phyloP scores from a whole-genome alignment of 2,797 vertebrate species.

The Acanthis flammea region DNA sequence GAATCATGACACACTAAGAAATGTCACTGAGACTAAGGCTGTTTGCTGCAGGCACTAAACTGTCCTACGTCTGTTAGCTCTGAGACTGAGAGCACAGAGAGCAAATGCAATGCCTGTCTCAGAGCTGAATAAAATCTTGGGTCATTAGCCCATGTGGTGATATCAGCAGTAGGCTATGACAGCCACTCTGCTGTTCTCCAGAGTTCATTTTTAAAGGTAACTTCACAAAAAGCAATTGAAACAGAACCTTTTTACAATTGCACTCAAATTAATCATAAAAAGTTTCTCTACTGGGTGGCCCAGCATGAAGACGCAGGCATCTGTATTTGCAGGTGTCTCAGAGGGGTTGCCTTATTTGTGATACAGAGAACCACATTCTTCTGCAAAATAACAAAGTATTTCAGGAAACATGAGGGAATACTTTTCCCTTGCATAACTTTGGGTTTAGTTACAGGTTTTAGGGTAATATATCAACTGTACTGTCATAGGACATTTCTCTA shows the following conservation, averaged over 20 bases:
- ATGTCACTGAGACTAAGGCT: background rate
- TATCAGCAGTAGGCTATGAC: background rate
- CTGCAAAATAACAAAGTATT: background rate
- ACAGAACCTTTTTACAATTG: background rate
- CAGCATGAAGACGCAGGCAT: background rate
- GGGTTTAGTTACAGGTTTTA: background rate
- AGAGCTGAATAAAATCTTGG: background rate
- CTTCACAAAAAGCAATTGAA: background rate
- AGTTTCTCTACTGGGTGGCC: background rate
- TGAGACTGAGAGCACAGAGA: background rate
- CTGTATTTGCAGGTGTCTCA: background rate
- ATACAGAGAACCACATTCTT: background rate
- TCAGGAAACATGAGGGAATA: background rate
- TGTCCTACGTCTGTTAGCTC: background rate
- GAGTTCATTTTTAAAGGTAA: background rate
- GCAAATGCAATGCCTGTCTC: background rate
- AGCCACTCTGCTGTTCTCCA: background rate
- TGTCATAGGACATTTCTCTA: background rate
- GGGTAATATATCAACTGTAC: background rate
- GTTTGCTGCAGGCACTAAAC: background rate
- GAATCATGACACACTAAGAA: background rate
- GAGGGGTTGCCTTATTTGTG: background rate
- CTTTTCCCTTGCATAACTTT: background rate
- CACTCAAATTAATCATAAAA: background rate
- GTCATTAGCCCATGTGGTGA: background rate